Evolutionary conservation across 1,140 invertebrate genomes (phyloP), one percentile per base, ranked within the genome.

Genomic region (Drosophila parabipectinata): DNA sequence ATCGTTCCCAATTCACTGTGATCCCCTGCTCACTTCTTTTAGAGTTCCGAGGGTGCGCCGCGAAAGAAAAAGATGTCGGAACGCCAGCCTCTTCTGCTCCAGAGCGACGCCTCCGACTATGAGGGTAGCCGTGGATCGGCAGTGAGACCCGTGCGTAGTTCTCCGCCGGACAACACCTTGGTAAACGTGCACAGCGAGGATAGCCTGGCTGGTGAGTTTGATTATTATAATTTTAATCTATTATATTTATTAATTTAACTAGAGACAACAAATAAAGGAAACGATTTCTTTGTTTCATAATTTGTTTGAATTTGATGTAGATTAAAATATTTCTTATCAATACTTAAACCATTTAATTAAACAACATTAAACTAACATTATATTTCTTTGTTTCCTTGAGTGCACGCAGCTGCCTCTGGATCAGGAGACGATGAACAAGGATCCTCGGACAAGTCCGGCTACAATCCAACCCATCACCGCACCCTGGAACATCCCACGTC

Each of bases 401-500:
- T 88, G 63, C 83, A 88, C 52, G 83, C 83, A 18, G 78, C 83
- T 66, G 81, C 81, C 14, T 39, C 62, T 47, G 83, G 64, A 30
- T 48, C 53, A 12, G 83, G 69, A 21, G 72, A 67, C 24, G 77
- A 80, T 6, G 75, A 89, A 41, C 61, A 64, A n/a, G 67, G 72
- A 6, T 61, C 59, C 0, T 37, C 28, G 34, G 58, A 56, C 37
- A 90, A 90, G 61, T 50, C 76, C 14, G 50, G 93, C 51, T 95
- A 94, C 77, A 93, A 95, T 91, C 95, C 95, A 39, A 90, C 95
- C 5, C 90, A 94, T 5, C 94, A 96, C 79, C 92, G 95, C 75
- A 93, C 94, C 52, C 82, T 96, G 66, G 95, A 96, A 82, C 94
- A 96, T 92, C 95, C 95, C 1, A 96, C 95, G 8, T 96, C 95